Base-by-base conservation (phyloP, 2,797 vertebrate genomes). In the Anolis apletophallus region DNA sequence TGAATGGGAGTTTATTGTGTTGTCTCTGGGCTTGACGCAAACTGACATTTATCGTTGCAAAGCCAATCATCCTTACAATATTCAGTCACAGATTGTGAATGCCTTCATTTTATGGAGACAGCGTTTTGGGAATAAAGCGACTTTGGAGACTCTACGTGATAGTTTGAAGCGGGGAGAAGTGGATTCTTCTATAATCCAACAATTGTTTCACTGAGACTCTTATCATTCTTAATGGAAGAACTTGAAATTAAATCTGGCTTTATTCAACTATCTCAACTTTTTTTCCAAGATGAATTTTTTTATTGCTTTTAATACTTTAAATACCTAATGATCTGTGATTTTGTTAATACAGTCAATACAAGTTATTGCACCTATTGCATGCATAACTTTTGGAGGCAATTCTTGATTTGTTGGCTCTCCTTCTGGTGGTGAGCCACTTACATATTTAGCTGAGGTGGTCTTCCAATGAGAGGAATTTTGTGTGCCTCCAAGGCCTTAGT, bases 101-200 rank as follows among this genome's bases (percentile, higher is more conserved):
- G 98, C 97, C 0, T 96, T 99, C 52, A 92, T 99, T 19, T 96
- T 93, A 80, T 99, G 99, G 99, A 97, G 96, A 80, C 97, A 96
- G 75, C 91, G 93, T 0, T 90, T 93, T 0, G 99, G 98, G 9
- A 96, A 92, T 80, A 92, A 88, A 17, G 98, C 98, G 12, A 99
- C 98, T 0, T 93, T 98, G 32, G 94, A 91, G 73, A 94, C 91
- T 55, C 95, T 99, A 12, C 92, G 96, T 3, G 78, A 93, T 76
- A 95, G 97, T 23, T 96, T 99, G 59, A 81, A 90, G 92, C 94
- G 92, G 0, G 91, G 94, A 3, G 97, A 97, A 16, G 87, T 97
- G 23, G 97, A 98, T 83, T 95, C 95, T 19, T 97, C 97, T 0
- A 76, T 97, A 23, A 95, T 99, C 74, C 92, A 96, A 52, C 93